Evolutionary conservation across 2,797 vertebrate genomes (phyloP).

Genomic region (Buceros bicornis): DNA sequence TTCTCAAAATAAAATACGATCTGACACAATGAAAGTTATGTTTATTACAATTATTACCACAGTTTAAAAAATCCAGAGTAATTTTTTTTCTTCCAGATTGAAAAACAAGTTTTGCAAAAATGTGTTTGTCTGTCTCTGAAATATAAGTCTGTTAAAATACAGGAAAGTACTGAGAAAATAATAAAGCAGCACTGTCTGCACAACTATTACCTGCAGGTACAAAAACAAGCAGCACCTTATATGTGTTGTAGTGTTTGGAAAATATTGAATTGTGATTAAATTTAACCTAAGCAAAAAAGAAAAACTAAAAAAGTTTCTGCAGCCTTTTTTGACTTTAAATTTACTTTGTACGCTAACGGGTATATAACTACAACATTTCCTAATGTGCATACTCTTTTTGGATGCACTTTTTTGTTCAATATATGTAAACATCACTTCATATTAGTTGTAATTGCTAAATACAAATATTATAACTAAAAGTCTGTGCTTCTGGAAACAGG

Average conservation of each 20-base stretch:
- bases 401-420: neutral
- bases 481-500: constrained; percentile 5
- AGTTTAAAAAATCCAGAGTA: neutral
- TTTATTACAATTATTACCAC: neutral
- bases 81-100: neutral
- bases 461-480: neutral
- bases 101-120: neutral
- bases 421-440: neutral
- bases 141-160: neutral
- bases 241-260: neutral
- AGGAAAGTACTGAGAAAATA: neutral
- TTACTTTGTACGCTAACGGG: neutral
- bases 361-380: neutral
- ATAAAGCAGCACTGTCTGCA: neutral
- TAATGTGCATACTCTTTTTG: neutral
- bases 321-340: neutral
- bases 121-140: neutral
- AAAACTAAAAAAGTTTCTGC: neutral
- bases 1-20: neutral
- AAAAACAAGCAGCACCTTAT: neutral
- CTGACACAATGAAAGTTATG: neutral
- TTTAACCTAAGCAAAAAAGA: neutral
- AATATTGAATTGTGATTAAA: neutral
- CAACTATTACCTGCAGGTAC: neutral
- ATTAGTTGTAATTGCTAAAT: neutral